phyloP scores from a whole-genome alignment of 2,888 invertebrate species.

The Megastigmus dorsalis region DNA sequence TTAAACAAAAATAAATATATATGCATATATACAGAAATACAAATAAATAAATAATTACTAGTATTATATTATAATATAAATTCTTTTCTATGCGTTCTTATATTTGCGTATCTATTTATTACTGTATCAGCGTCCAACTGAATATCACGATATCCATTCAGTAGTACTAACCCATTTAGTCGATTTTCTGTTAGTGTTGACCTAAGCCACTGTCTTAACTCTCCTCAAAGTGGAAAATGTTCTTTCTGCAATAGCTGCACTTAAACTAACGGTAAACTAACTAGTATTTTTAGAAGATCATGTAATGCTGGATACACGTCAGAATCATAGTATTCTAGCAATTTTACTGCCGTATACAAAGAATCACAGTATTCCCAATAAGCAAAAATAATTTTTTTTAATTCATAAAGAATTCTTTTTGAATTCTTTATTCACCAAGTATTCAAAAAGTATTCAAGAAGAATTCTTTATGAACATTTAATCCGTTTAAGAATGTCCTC shows the following conservation, averaged over 20 bases:
- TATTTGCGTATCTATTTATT: slow-evolving; percentile 27
- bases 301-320: slow-evolving; percentile 21
- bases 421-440: too few relatives aligned
- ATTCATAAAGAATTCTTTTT: too few relatives aligned
- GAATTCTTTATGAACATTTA: too few relatives aligned
- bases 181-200: slow-evolving; percentile 54
- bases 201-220: slow-evolving; percentile 58
- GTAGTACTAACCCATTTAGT: slow-evolving; percentile 41
- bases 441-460: too few relatives aligned
- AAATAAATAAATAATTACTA: not conserved
- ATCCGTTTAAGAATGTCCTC: too few relatives aligned
- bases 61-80: not conserved
- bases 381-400: too few relatives aligned
- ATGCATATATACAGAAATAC: too few relatives aligned
- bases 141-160: slow-evolving; percentile 15
- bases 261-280: slow-evolving; percentile 45
- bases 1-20: not conserved
- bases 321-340: slow-evolving; percentile 1
- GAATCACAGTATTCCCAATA: too few relatives aligned
- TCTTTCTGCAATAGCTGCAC: slow-evolving; percentile 53
- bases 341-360: too few relatives aligned
- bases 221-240: slow-evolving; percentile 55
- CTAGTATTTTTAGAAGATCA: slow-evolving; percentile 23
- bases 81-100: slow-evolving; percentile 9
- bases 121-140: slow-evolving; percentile 19